Conservation (phyloP, 2,888 invertebrate species). For the Pachymerium ferrugineum region DNA sequence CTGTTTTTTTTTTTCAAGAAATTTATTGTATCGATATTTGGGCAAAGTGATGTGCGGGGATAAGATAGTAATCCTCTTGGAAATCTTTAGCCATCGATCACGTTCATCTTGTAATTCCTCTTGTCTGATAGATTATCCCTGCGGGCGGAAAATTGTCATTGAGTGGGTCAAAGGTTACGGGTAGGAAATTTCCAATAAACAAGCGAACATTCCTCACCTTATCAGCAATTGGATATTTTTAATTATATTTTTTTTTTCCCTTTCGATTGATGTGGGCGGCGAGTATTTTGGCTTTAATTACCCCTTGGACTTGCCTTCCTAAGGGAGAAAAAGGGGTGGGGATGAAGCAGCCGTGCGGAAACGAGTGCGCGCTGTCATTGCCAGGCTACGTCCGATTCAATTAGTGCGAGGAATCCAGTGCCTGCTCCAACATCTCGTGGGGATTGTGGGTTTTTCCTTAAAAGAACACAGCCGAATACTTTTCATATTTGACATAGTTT, state of each 20-base stretch:
- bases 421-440: not conserved
- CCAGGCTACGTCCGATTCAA: slow-evolving; percentile 13
- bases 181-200: not conserved
- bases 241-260: not conserved
- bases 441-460: slow-evolving; percentile 18
- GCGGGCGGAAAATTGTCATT: not conserved
- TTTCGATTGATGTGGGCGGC: not conserved
- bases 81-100: slow-evolving; percentile 1
- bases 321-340: not conserved
- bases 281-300: not conserved
- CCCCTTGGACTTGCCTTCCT: slow-evolving; percentile 2
- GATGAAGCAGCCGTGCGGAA: not conserved
- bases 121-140: slow-evolving; percentile 15
- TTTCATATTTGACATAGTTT: slow-evolving; percentile 1
- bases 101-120: slow-evolving; percentile 3
- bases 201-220: not conserved
- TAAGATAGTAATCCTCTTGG: not conserved
- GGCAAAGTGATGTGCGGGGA: not conserved
- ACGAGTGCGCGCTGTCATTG: slow-evolving; percentile 11
- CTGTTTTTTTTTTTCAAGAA: not conserved
- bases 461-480: not conserved
- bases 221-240: not conserved
- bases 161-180: not conserved
- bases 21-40: not conserved
- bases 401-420: slow-evolving; percentile 10